Evolutionary conservation across 2,888 invertebrate species (phyloP).

Genomic region (Dynastes hyllus): DNA sequence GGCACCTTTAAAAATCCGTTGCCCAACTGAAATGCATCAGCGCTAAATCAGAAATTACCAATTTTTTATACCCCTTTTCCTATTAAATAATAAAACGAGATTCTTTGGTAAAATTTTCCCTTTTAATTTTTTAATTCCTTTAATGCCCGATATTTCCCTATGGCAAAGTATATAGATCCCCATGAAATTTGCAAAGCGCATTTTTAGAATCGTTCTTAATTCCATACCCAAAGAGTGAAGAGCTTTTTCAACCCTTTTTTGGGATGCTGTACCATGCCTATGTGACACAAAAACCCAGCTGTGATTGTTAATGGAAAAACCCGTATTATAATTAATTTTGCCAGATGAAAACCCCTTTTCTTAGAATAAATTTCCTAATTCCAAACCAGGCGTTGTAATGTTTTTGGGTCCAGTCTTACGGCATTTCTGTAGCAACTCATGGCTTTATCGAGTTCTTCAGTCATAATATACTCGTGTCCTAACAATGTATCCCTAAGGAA

Average conservation of each 20-base stretch:
- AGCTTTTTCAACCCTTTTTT: constrained; percentile 92
- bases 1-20: constrained; percentile 97
- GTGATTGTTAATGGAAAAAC: constrained; percentile 92
- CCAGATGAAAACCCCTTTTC: constrained; percentile 94
- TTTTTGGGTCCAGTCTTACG: constrained; percentile 89
- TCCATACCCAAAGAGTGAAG: constrained; percentile 88
- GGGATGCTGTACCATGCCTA: constrained; percentile 97
- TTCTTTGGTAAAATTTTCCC: constrained; percentile 94
- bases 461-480: constrained; percentile 97
- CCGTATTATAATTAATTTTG: constrained; percentile 94
- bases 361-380: constrained; percentile 96
- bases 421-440: constrained; percentile 95
- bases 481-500: constrained; percentile 97
- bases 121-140: constrained; percentile 95
- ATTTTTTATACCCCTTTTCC: constrained; percentile 98
- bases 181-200: constrained; percentile 97
- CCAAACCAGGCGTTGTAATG: constrained; percentile 99
- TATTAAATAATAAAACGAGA: constrained; percentile 97
- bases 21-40: constrained; percentile 99
- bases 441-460: constrained; percentile 97
- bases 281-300: constrained; percentile 96
- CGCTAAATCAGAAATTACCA: constrained; percentile 94
- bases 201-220: constrained; percentile 91
- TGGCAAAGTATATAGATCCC: constrained; percentile 93
- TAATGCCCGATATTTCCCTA: constrained; percentile 91